Percentiles rank a stretch among this genome's conserved stretches.
phyloP scores from a whole-genome alignment of 2,888 invertebrate species.

The Ennomos fuscantarius region DNA sequence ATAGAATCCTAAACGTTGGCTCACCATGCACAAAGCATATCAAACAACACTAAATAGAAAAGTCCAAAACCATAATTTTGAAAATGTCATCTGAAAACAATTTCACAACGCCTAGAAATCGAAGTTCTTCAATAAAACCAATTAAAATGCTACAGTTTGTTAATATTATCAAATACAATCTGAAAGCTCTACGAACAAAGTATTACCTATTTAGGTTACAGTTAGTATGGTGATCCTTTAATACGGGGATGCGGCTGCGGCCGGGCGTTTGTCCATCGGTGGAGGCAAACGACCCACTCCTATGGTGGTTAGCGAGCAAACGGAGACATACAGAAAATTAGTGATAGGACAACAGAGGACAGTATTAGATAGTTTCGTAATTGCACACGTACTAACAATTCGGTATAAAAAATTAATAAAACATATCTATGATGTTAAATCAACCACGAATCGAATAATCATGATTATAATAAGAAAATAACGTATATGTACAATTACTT shows the following conservation, averaged over 20 bases:
- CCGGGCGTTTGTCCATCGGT: constrained; percentile 80
- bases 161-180: constrained; percentile 30
- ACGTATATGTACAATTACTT: constrained; percentile 29
- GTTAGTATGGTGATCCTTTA: constrained; percentile 82
- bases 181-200: constrained; percentile 38
- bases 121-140: constrained; percentile 24
- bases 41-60: constrained; percentile 33
- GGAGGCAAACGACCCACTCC: constrained; percentile 82
- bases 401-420: constrained; percentile 9
- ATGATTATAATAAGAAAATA: too few relatives aligned
- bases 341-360: constrained; percentile 62
- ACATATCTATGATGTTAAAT: too few relatives aligned
- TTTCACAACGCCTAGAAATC: constrained; percentile 5
- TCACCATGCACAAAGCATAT: constrained; percentile 47
- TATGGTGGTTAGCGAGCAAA: constrained; percentile 76
- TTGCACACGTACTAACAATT: constrained; percentile 54
- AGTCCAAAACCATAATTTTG: constrained; percentile 41
- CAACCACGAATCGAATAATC: too few relatives aligned
- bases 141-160: constrained; percentile 19
- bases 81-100: constrained; percentile 16
- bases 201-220: constrained; percentile 80
- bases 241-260: constrained; percentile 80
- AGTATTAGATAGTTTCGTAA: constrained; percentile 51
- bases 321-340: constrained; percentile 70
- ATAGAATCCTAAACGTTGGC: constrained; percentile 15